Base-by-base conservation (phyloP, 2,888 invertebrate genomes). In the Esperia sulphurella region DNA sequence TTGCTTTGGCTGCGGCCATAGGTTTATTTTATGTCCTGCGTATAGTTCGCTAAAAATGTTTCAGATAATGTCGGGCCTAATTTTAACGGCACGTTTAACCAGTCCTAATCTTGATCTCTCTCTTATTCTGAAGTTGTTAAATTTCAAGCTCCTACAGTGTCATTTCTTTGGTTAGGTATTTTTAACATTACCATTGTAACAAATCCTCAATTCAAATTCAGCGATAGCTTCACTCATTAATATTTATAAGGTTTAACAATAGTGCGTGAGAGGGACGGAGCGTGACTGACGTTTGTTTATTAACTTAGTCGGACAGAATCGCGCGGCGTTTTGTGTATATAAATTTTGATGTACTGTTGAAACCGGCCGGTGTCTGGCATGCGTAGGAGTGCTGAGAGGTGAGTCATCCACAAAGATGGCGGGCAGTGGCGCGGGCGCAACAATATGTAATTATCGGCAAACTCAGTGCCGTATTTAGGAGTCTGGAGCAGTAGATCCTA, bases 371-470 rank as follows among this genome's bases (percentile, higher is more conserved):
- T 62, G 78, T 76, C 76, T 76, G 71, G 68, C 63, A 58, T 59
- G 61, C 59, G 80, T 79, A 70, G 79, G 82, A 72, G 78, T 74
- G 46, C 45, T 43, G 41, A 35, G 47, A 21, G 21, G 54, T 79
- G 79, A 79, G 58, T 79, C 79, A 80, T 52, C 46, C 46, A 53
- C 64, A 82, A 81, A 66, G 83, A 83, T 84, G 82, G 82, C 55
- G 71, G 51, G 55, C 63, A 80, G 81, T 75, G 65, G 65, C 65
- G 57, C 52, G 48, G 39, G 50, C 46, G 46, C 51, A 46, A 29
- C 35, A 35, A 35, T 35, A 35, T n/a, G 21, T 14, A 40, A 40
- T 40, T 40, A 21, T 40, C 14, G 40, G 14, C 14, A 40, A 21
- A 21, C 5, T 5, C 21, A 21, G 21, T 2, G 21, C 21, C 21